phyloP scores from a whole-genome alignment of 2,113 vertebrate species.

The Hippocampus comes region DNA sequence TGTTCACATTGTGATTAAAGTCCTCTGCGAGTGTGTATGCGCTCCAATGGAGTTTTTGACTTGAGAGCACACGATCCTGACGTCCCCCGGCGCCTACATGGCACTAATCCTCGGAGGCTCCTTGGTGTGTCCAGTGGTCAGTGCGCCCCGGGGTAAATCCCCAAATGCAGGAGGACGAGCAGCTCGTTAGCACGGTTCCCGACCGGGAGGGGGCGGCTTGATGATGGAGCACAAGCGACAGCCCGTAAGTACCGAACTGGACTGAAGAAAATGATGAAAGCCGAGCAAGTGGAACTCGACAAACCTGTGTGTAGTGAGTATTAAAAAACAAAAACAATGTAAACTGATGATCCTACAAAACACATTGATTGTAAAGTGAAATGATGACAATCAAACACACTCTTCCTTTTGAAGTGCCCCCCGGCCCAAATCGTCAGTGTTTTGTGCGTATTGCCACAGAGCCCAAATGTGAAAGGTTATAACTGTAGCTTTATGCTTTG shows the following conservation, averaged over 20 bases:
- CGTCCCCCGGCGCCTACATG: slow-evolving; percentile 33
- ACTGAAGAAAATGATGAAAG: slow-evolving; percentile 29
- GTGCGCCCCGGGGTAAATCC: slow-evolving; percentile 63
- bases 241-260: slow-evolving; percentile 39
- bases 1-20: slow-evolving; percentile 5
- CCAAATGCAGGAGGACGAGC: slow-evolving; percentile 45
- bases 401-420: not conserved
- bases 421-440: not conserved
- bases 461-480: slow-evolving; percentile 34
- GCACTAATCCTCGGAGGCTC: slow-evolving; percentile 48
- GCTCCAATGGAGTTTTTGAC: slow-evolving; percentile 2
- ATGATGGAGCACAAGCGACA: slow-evolving; percentile 72
- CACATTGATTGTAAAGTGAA: not conserved
- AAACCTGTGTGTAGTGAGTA: slow-evolving; percentile 22
- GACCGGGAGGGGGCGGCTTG: slow-evolving; percentile 45
- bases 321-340: slow-evolving; percentile 25
- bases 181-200: slow-evolving; percentile 73
- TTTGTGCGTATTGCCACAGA: slow-evolving; percentile 29
- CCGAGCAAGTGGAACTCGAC: slow-evolving; percentile 32
- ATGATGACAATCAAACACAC: not conserved
- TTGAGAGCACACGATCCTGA: slow-evolving; percentile 25
- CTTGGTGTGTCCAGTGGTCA: slow-evolving; percentile 47
- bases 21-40: slow-evolving; percentile 1
- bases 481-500: slow-evolving; percentile 22
- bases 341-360: slow-evolving; percentile 8